Base-by-base conservation (phyloP, 2,888 invertebrate species). In the Tipula unca region DNA sequence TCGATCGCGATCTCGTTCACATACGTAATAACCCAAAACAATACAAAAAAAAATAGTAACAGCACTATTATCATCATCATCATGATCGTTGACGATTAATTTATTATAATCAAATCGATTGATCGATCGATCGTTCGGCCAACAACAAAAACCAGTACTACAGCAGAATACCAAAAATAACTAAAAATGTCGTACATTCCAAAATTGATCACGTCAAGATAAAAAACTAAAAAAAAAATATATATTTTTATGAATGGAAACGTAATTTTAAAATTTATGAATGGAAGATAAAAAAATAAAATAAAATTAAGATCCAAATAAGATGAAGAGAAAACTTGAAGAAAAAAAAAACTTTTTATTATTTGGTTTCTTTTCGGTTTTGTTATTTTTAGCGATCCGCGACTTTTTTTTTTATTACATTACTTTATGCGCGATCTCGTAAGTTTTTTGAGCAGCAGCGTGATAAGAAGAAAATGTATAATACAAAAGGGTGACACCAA, bases 171-270 rank as follows among this genome's bases (percentile, higher is more conserved):
- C 69, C 20, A 25, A 69, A 69, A 69, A 69, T 69, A 25, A 69
- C 69, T 69, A 69, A 69, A 69, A 69, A 69, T 69, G 69, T 69
- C 69, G 69, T 69, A 69, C 69, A 69, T 69, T 69, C 69, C 69
- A 69, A 69, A 69, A 69, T 13, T 69, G 69, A 69, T 69, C 69
- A 69, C 25, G 69, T 69, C 69, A 69, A 69, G 69, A 69, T 69
- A 69, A 69, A 69, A 69, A 69, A 69, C 8, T 10, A 69, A 25
- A 25, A 8, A 25, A 69, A 48, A 69, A 69, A 69, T 17, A n/a
- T 69, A 69, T 69, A 69, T 20, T 69, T 69, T 69, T 69, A 69
- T 69, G 69, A 69, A 69, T 69, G 69, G 69, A 69, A 69, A 69
- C 69, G 69, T 69, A 69, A 69, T 69, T 69, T 69, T 69, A 69